Evolutionary conservation across 1,140 invertebrate genomes (phyloP).

Genomic region (Condylostylus longicornis): DNA sequence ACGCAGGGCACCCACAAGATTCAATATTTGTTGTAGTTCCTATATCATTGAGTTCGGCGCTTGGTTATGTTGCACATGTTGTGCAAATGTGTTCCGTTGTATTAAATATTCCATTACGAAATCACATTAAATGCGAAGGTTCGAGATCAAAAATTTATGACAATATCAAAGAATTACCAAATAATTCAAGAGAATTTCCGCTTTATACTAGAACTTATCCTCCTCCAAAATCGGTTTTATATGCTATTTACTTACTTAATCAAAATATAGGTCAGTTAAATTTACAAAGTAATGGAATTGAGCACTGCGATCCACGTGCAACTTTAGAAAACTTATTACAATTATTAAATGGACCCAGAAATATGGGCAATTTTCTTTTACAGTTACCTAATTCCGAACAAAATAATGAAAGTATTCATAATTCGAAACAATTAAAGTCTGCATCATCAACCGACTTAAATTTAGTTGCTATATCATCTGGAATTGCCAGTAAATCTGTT

Average conservation of each 20-base stretch:
- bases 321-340: slow-evolving; percentile 57
- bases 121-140: not conserved
- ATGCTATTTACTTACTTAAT: slow-evolving; percentile 74
- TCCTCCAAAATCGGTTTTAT: slow-evolving; percentile 53
- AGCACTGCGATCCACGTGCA: slow-evolving; percentile 49
- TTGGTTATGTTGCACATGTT: slow-evolving; percentile 68
- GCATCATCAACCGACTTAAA: not conserved
- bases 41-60: slow-evolving; percentile 51
- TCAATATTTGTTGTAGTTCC: slow-evolving; percentile 36
- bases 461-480: not conserved
- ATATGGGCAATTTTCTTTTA: no score
- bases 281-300: slow-evolving; percentile 53
- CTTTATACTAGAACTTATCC: slow-evolving; percentile 52
- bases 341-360: slow-evolving; percentile 41
- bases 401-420: not conserved
- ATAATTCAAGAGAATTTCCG: slow-evolving; percentile 41
- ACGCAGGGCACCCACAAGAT: slow-evolving; percentile 13
- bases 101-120: slow-evolving; percentile 64
- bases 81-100: slow-evolving; percentile 65
- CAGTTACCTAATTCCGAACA: not conserved
- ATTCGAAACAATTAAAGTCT: not conserved
- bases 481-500: not conserved
- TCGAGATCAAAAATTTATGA: not conserved
- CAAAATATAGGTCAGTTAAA: slow-evolving; percentile 74
- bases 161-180: not conserved